A percentile compares a stretch with the other conserved stretches of the same genome.
Evolutionary conservation across 1,140 invertebrate genomes (phyloP).

Genomic region (Tribolium madens): DNA sequence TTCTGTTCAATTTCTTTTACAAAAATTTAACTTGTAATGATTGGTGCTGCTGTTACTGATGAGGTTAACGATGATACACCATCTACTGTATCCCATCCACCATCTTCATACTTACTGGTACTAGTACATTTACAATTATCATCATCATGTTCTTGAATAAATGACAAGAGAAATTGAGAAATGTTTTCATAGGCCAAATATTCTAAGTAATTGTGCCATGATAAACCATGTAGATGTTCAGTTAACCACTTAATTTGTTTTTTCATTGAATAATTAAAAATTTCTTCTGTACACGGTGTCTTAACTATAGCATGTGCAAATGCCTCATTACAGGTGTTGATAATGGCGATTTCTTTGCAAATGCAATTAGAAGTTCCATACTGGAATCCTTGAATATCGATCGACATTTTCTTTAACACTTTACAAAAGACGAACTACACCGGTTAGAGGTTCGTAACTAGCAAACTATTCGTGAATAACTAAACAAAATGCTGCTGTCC

Average conservation of each 20-base stretch:
- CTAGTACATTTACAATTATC: neutral
- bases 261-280: neutral
- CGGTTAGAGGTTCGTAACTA: neutral
- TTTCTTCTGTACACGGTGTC: neutral
- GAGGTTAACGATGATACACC: too few species aligned
- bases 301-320: neutral
- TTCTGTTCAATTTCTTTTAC: too few species aligned
- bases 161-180: neutral
- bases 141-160: neutral
- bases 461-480: neutral
- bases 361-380: neutral
- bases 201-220: neutral
- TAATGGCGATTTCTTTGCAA: neutral
- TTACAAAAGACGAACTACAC: neutral
- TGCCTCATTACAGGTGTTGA: neutral
- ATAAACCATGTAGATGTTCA: neutral
- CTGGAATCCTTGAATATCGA: neutral
- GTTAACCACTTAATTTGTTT: neutral
- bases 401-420: neutral
- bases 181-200: neutral
- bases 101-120: too few species aligned
- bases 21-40: too few species aligned
- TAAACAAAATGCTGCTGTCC: neutral
- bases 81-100: too few species aligned
- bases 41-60: too few species aligned